These are phyloP conservation scores for Papilio machaon DNA, from an alignment of 1,140 invertebrate genomes.

Conservation along the genomic window DNA sequence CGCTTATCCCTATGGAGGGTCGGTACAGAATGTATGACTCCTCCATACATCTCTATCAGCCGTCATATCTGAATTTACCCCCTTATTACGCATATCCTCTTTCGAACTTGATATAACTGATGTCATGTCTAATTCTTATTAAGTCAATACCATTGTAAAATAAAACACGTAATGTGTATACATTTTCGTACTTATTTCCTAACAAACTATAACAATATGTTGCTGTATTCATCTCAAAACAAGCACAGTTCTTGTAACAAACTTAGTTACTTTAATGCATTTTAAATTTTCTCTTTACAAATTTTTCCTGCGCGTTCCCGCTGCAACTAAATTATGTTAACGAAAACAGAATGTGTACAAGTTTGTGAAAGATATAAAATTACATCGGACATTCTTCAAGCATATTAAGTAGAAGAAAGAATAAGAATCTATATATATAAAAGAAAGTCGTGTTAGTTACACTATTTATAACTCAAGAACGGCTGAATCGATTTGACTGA, in stretches of 20 bases:
- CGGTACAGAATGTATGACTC: no score
- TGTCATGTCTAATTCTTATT: no score
- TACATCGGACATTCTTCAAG: neutral
- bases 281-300: conserved; percentile 13
- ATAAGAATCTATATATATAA: neutral
- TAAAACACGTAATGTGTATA: neutral
- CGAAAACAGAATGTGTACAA: conserved; percentile 13
- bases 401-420: neutral
- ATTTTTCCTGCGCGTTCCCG: conserved; percentile 9
- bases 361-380: neutral
- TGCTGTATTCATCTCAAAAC: neutral
- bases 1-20: no score
- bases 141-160: no score
- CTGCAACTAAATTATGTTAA: conserved; percentile 19
- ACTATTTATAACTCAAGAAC: no score
- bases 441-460: no score
- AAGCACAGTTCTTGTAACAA: conserved; percentile 19
- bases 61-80: no score
- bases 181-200: neutral
- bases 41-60: no score
- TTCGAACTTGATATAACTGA: no score
- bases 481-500: no score
- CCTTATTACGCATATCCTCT: no score
- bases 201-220: conserved; percentile 1
- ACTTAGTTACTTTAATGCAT: conserved; percentile 27